Evolutionary conservation across 2,113 vertebrate genomes (phyloP).

Genomic region (Sinocyclocheilus rhinocerous): DNA sequence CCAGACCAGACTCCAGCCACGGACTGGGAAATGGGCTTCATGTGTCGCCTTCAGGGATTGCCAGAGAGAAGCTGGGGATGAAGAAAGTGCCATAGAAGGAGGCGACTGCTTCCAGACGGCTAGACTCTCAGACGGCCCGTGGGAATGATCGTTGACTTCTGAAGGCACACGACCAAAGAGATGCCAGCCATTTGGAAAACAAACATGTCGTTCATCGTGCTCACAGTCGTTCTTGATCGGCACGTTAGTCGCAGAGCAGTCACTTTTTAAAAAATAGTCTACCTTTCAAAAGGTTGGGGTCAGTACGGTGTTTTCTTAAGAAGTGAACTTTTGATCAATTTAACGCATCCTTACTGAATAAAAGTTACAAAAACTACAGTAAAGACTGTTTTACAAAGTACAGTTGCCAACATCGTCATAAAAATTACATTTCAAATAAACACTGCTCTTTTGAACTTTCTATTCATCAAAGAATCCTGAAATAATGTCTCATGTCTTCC

Average conservation of each 20-base stretch:
- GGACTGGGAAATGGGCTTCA: conserved; percentile 60
- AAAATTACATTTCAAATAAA: no score
- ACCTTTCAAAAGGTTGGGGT: background rate
- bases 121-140: conserved; percentile 45
- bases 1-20: conserved; percentile 48
- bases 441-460: no score
- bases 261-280: background rate
- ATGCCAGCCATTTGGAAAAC: conserved; percentile 55
- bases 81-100: background rate
- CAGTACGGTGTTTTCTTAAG: background rate
- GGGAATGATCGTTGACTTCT: conserved; percentile 55
- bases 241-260: no score
- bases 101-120: conserved; percentile 10
- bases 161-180: conserved; percentile 65
- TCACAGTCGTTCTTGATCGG: background rate
- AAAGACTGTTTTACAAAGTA: no score
- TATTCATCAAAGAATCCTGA: no score
- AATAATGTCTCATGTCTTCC: no score
- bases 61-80: conserved; percentile 5
- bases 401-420: no score
- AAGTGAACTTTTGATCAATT: no score
- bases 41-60: conserved; percentile 38
- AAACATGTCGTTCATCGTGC: conserved; percentile 38
- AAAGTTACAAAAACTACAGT: no score
- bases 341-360: no score